A percentile compares a stretch with the other conserved stretches of the same genome.
Conservation (phyloP, 2,113 vertebrate genomes). For the Columba janthina region DNA sequence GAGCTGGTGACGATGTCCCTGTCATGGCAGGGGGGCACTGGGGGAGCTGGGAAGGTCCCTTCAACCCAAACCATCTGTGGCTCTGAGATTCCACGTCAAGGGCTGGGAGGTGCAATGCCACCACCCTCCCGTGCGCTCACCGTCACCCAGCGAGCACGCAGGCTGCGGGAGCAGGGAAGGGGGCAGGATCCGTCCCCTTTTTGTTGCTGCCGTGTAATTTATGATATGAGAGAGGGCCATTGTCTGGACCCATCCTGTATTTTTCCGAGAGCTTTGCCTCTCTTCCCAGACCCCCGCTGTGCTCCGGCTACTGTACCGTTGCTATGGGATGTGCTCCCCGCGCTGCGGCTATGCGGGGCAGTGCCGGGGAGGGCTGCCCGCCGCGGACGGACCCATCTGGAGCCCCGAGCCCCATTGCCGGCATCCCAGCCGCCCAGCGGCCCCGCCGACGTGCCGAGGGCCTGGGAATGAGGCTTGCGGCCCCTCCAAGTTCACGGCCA, state of each 20-base stretch:
- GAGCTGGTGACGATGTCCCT: too few species aligned
- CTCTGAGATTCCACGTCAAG: too few species aligned
- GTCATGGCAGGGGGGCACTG: too few species aligned
- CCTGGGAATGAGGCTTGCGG: constrained; percentile 66
- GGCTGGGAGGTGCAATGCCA: background rate
- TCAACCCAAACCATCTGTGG: too few species aligned
- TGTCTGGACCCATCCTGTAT: constrained; percentile 63
- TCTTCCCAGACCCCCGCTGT: constrained; percentile 77
- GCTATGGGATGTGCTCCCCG: constrained; percentile 69
- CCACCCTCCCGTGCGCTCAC: background rate
- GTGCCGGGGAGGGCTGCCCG: constrained; percentile 40
- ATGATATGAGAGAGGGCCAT: constrained; percentile 60
- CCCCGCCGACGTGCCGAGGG: constrained; percentile 60
- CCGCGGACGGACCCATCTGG: constrained; percentile 64
- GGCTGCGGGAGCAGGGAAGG: background rate
- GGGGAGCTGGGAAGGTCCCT: too few species aligned
- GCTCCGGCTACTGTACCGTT: constrained; percentile 69
- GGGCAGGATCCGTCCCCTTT: background rate
- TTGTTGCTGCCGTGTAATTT: constrained; percentile 65
- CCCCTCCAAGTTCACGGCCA: constrained; percentile 68
- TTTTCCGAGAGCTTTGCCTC: constrained; percentile 55
- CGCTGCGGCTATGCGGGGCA: constrained; percentile 37
- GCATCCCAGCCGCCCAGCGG: constrained; percentile 21
- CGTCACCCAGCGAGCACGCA: rapidly evolving
- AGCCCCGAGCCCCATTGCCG: constrained; percentile 28